phyloP scores from a whole-genome alignment of 2,888 invertebrate species.

The Cephalotes varians region DNA sequence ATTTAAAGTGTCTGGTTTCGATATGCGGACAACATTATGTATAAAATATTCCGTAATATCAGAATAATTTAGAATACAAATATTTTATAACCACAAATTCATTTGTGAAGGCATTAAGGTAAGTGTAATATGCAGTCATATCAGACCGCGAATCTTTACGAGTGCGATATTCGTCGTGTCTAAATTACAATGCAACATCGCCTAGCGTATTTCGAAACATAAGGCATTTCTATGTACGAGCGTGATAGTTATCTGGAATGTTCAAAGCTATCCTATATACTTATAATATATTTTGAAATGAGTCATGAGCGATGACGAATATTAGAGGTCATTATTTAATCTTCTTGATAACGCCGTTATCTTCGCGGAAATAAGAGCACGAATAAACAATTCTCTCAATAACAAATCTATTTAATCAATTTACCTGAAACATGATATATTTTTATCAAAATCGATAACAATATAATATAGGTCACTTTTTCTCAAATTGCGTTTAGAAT shows the following conservation, averaged over 20 bases:
- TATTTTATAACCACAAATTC: conserved; percentile 42
- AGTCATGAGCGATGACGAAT: conserved; percentile 1
- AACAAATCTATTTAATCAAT: conserved; percentile 15
- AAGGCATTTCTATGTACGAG: conserved; percentile 16
- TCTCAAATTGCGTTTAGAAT: neutral
- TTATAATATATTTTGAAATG: neutral
- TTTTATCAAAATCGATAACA: conserved; percentile 27
- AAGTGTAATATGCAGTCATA: conserved; percentile 21
- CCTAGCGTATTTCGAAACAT: conserved; percentile 21
- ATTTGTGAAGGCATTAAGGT: conserved; percentile 41
- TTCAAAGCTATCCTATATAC: conserved; percentile 11
- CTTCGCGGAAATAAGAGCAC: neutral
- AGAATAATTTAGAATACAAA: conserved; percentile 12
- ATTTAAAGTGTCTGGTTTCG: conserved; percentile 9
- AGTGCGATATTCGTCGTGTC: conserved; percentile 30
- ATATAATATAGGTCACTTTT: neutral
- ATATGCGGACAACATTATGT: conserved; percentile 27
- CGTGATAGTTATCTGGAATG: conserved; percentile 29
- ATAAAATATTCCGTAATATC: neutral
- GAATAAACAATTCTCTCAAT: conserved; percentile 9
- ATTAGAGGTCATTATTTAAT: neutral
- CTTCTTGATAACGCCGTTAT: conserved; percentile 14
- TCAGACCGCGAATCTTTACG: conserved; percentile 37
- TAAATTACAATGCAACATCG: conserved; percentile 23
- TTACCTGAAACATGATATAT: neutral